Evolutionary conservation across 1,140 invertebrate species (phyloP), one percentile per base, ranked within the genome.

Genomic region (Drosophila quadrilineata): DNA sequence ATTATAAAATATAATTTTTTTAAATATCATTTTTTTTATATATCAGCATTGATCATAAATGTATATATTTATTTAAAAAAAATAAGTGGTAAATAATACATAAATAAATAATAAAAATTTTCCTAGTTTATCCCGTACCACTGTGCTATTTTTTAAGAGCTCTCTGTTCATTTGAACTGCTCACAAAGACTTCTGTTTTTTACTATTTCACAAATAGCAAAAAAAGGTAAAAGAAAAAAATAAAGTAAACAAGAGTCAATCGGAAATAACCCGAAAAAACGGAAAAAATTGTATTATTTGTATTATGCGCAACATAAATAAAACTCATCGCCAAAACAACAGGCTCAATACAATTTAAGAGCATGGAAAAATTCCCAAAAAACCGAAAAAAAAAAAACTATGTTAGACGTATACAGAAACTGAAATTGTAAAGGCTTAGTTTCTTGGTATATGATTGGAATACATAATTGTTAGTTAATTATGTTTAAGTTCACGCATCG

Each of bases 301-400:
- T 50, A 33, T 76, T 58, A 62, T 71, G 52, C 48, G 48, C 33
- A 52, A 43, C 54, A 58, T 80, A 82, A 80, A 80, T 53, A 80
- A 63, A 72, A 60, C 31, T 0, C 2, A 6, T 1, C 31, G 12
- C 14, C 19, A 38, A 40, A 46, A 45, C 29, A 53, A 56, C 12
- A 19, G 45, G 28, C 49, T 6, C 14, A 38, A 46, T 41, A 31
- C 38, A 41, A 36, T 46, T 62, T 9, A 40, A 40, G 8, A 17
- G 22, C 38, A 31, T 38, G 40, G 26, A 58, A 57, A 56, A 33
- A 22, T 24, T 40, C n/a, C 45, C 26, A 49, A 19, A 24, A 31
- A 41, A 17, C 45, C 26, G 40, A 19, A 24, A 31, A 41, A 17
- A 33, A 17, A 28, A 17, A 48, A 58, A 41, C 40, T 46, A 54